These are phyloP conservation scores for Chrysogorgia sp. DNA, from an alignment of 92 coral and sea anemone genomes.

Conservation along the genomic window DNA sequence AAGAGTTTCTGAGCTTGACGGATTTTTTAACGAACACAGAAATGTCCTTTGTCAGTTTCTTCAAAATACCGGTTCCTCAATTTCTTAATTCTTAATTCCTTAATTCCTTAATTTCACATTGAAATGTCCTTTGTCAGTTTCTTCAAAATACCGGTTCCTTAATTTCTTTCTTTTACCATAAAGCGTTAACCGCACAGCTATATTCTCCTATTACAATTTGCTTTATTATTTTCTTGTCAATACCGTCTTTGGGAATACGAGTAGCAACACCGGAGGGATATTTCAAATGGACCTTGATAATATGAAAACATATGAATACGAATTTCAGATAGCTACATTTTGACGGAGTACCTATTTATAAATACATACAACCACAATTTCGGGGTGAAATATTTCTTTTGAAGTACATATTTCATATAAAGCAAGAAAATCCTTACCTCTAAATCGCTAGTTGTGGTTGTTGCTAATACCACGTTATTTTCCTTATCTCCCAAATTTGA, in stretches of 20 bases:
- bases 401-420: neutral
- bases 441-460: slow-evolving; percentile 4
- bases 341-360: too few relatives aligned
- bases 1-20: slow-evolving; percentile 47
- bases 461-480: slow-evolving; percentile 11
- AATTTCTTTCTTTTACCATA: slow-evolving; percentile 52
- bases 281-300: slow-evolving; percentile 1
- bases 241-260: slow-evolving; percentile 12
- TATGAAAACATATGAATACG: too few relatives aligned
- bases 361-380: too few relatives aligned
- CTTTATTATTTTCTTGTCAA: slow-evolving; percentile 8
- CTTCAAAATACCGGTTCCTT: slow-evolving; percentile 37
- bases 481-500: neutral
- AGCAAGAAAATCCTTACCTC: slow-evolving; percentile 3
- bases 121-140: slow-evolving; percentile 47
- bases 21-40: slow-evolving; percentile 50
- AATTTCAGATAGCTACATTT: too few relatives aligned
- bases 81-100: too few relatives aligned
- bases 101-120: slow-evolving; percentile 13
- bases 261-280: slow-evolving; percentile 5
- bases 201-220: slow-evolving; percentile 39
- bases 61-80: slow-evolving; percentile 37
- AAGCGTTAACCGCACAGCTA: slow-evolving; percentile 53
- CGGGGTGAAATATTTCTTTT: too few relatives aligned
- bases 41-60: slow-evolving; percentile 44